Percentiles rank a stretch among this genome's conserved stretches.
Evolutionary conservation across 2,113 vertebrate genomes (phyloP).

Genomic region (Lanius collurio): DNA sequence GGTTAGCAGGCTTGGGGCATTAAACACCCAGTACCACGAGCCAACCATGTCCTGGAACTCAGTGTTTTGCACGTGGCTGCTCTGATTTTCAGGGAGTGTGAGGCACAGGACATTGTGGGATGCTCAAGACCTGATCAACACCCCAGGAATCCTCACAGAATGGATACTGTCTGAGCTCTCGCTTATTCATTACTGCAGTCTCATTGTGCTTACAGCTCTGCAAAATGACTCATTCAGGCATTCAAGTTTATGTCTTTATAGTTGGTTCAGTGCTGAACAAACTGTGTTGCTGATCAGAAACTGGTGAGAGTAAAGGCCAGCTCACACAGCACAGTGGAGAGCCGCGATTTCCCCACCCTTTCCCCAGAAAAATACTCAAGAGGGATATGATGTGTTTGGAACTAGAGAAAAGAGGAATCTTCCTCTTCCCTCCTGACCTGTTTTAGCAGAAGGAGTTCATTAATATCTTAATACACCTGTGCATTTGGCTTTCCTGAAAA

Average conservation of each 20-base stretch:
- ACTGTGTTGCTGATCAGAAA: slow-evolving; percentile 17
- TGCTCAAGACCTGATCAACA: background rate
- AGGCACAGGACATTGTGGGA: background rate
- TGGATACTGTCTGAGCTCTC: background rate
- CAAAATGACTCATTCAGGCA: slow-evolving; percentile 33
- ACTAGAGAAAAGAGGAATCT: background rate
- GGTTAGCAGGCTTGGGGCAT: rapidly evolving
- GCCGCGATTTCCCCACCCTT: background rate
- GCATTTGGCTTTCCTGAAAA: slow-evolving; percentile 16
- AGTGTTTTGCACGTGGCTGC: background rate
- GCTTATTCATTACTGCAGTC: background rate
- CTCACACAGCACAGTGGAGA: background rate
- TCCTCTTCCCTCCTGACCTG: background rate
- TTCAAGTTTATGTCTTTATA: background rate
- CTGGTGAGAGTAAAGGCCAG: background rate
- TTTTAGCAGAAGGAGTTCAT: background rate
- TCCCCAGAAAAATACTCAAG: background rate
- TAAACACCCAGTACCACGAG: background rate
- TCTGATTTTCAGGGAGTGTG: background rate
- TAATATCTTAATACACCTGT: background rate
- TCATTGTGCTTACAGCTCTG: slow-evolving; percentile 1
- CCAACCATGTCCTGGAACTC: background rate
- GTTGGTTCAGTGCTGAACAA: slow-evolving; percentile 1
- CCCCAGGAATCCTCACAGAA: background rate
- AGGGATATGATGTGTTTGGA: background rate